These are phyloP conservation scores for Sturnus vulgaris DNA, from an alignment of 2,113 vertebrate species.

Conservation along the genomic window DNA sequence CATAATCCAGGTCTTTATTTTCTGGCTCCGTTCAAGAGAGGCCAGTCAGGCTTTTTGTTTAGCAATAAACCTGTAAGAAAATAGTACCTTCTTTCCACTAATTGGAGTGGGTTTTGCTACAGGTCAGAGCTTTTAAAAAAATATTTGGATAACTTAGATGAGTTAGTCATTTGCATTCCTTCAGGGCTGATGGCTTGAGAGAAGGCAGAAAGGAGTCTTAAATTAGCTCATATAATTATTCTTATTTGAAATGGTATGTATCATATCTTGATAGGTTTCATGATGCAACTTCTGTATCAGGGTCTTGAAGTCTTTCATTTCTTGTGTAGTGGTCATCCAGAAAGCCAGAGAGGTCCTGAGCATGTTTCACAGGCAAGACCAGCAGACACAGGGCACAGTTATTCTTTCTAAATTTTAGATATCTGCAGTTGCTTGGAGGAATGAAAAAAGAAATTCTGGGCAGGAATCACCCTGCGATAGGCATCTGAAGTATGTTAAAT, in stretches of 20 bases:
- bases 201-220: not conserved
- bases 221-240: not conserved
- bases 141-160: not conserved
- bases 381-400: not conserved
- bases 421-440: not conserved
- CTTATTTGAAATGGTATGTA: not conserved
- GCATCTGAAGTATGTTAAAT: not conserved
- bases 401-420: not conserved
- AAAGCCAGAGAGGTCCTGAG: not conserved
- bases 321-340: not conserved
- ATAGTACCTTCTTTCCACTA: not conserved
- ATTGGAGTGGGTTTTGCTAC: not conserved
- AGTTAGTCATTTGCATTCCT: not conserved
- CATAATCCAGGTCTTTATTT: not conserved
- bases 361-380: not conserved
- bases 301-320: not conserved
- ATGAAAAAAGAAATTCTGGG: not conserved
- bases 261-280: not conserved
- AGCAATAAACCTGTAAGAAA: not conserved
- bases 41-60: not conserved
- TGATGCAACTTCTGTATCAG: not conserved
- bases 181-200: not conserved
- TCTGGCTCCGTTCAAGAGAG: not conserved
- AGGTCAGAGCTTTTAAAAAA: not conserved
- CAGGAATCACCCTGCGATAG: not conserved